Conservation (phyloP, 2,797 vertebrate genomes). For the Oryzias sinensis region DNA sequence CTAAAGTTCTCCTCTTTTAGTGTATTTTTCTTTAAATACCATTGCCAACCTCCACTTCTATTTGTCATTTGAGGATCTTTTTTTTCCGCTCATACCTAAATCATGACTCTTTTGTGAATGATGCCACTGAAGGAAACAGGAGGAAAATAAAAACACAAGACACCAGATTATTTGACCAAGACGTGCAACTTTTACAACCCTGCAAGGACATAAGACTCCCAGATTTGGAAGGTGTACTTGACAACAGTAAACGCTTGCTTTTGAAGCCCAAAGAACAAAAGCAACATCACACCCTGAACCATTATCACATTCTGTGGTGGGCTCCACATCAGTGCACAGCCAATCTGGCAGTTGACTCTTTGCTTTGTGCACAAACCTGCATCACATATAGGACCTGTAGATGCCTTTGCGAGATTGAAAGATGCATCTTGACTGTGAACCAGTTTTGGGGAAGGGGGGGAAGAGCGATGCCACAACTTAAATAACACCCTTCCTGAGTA, state of each 20-base stretch:
- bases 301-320: slow-evolving; percentile 46
- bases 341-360: slow-evolving; percentile 63
- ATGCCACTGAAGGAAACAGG: neutral
- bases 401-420: slow-evolving; percentile 7
- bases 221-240: slow-evolving; percentile 36
- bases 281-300: slow-evolving; percentile 36
- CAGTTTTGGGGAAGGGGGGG: neutral
- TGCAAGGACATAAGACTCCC: slow-evolving; percentile 38
- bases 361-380: slow-evolving; percentile 17
- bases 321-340: slow-evolving; percentile 45
- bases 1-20: neutral
- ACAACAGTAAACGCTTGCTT: slow-evolving; percentile 52
- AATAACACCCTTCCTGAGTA: slow-evolving; percentile 40
- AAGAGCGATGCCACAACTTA: slow-evolving; percentile 22
- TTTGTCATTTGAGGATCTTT: neutral
- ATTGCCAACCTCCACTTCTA: neutral
- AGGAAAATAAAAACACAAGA: slow-evolving; percentile 13
- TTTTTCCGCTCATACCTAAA: neutral
- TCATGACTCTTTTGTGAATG: slow-evolving; percentile 3
- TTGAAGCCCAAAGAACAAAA: slow-evolving; percentile 68
- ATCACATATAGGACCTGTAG: slow-evolving; percentile 3
- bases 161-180: slow-evolving; percentile 18
- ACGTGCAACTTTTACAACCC: slow-evolving; percentile 40
- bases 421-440: neutral
- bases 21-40: slow-evolving; percentile 17